Base-by-base conservation (phyloP, 2,113 vertebrate species). In the Empidonax traillii region DNA sequence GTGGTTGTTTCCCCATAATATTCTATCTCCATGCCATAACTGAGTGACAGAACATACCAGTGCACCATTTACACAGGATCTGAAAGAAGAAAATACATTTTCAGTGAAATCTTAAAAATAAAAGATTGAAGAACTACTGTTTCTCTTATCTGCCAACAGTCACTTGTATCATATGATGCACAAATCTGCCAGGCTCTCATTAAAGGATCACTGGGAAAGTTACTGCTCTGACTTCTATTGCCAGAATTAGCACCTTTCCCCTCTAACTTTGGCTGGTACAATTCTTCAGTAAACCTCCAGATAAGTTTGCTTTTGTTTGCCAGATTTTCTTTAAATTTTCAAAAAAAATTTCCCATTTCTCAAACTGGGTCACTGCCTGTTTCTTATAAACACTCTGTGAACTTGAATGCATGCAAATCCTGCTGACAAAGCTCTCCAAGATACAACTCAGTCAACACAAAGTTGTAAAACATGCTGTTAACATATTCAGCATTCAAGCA, bases 1-100 rank as follows among this genome's bases (percentile, higher is more conserved):
- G 98, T 99, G 99, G 98, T 99, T 99, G 96, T 99, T 99, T 90
- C 99, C 99, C 99, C 99, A 99, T 66, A 99, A 97, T 94, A 99
- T 99, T 43, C 99, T 98, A 87, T 99, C 99, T 49, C 99, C 99
- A 1, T 99, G 99, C 99, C 99, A 99, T 55, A 99, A 97, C 58
- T 99, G 98, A 71, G 98, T 99, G 78, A 97, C 78, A 51, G 97
- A 98, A 95, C 98, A 98, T 7, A 99, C 97, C 49, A 98, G 97
- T 22, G 98, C 97, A 69, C 99, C 99, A 31, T 99, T 99, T 77
- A 99, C 99, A 97, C 99, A 99, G 73, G 99, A 99, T 85, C 99
- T 99, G 94, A 68, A 97, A 63, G 71, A 73, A 75, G 46, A 83
- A 71, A 90, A 87, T 5, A 65, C 10, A 30, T 43, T 11, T 75